Evolutionary conservation across 1,140 invertebrate genomes (phyloP).

Genomic region (Spodoptera litura): DNA sequence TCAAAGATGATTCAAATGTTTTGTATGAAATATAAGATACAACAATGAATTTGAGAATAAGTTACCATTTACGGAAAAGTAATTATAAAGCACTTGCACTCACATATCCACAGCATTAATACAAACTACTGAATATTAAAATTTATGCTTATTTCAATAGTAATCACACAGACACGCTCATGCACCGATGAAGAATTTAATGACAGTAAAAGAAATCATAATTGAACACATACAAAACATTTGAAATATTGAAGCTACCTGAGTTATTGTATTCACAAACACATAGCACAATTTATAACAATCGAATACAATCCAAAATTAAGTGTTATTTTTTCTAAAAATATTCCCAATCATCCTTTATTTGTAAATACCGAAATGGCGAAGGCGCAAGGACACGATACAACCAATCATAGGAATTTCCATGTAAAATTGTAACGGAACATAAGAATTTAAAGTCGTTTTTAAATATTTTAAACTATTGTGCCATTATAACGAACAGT

Average conservation of each 20-base stretch:
- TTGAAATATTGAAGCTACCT: constrained; percentile 26
- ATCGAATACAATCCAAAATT: constrained; percentile 38
- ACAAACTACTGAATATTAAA: neutral
- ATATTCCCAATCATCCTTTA: constrained; percentile 40
- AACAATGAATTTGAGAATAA: neutral
- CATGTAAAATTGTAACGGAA: constrained; percentile 41
- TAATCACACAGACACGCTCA: neutral
- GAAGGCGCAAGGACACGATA: constrained; percentile 27
- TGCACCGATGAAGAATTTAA: no score
- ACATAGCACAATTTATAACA: constrained; percentile 54
- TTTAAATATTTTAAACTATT: constrained; percentile 34
- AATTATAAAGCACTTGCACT: neutral
- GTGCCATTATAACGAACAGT: constrained; percentile 26
- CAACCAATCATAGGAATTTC: constrained; percentile 37
- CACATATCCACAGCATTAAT: neutral
- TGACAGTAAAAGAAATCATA: neutral
- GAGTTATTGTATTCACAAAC: constrained; percentile 50
- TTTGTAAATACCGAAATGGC: constrained; percentile 43
- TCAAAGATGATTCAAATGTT: constrained; percentile 36
- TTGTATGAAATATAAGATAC: neutral
- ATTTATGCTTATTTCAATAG: neutral
- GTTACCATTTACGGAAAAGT: no score
- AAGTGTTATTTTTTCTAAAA: constrained; percentile 51
- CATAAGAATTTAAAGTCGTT: constrained; percentile 15
- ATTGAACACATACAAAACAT: constrained; percentile 16